Conservation (phyloP, 2,888 invertebrate species). For the Meandrusa payeni region DNA sequence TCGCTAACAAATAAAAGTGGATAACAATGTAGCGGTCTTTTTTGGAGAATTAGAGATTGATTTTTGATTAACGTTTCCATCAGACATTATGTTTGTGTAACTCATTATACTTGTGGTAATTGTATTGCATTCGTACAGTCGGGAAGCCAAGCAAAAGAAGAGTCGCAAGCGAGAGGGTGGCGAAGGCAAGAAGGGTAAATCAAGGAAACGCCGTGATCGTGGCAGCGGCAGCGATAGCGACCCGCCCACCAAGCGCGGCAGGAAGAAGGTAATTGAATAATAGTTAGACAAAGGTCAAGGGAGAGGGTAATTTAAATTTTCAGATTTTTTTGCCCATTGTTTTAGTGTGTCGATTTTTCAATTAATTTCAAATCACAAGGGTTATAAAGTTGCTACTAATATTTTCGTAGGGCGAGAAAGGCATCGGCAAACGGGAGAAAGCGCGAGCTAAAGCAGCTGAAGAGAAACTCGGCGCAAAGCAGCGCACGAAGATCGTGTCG, state of each 20-base stretch:
- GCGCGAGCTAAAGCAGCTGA: slow-evolving; percentile 63
- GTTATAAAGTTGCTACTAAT: too few relatives aligned
- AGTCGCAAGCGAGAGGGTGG: slow-evolving; percentile 87
- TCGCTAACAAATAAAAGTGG: too few relatives aligned
- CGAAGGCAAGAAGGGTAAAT: slow-evolving; percentile 82
- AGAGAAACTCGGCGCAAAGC: slow-evolving; percentile 90
- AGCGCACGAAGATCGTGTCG: slow-evolving; percentile 93
- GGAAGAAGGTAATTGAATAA: slow-evolving; percentile 68
- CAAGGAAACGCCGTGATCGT: slow-evolving; percentile 54
- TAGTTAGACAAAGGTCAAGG: too few relatives aligned
- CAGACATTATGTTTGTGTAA: too few relatives aligned
- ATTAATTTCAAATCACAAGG: too few relatives aligned
- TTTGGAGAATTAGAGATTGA: too few relatives aligned
- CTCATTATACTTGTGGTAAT: too few relatives aligned
- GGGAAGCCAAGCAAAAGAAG: slow-evolving; percentile 76
- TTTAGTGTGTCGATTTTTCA: too few relatives aligned
- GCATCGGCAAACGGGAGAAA: slow-evolving; percentile 65
- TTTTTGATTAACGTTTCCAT: too few relatives aligned
- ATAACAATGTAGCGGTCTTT: too few relatives aligned
- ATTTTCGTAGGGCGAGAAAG: slow-evolving; percentile 69
- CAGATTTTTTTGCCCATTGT: too few relatives aligned
- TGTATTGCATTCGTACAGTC: slow-evolving; percentile 44
- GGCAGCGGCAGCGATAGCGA: slow-evolving; percentile 85
- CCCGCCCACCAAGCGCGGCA: slow-evolving; percentile 82
- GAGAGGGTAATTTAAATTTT: too few relatives aligned